Evolutionary conservation across 2,888 invertebrate species (phyloP).

Genomic region (Drosophila pseudotakahashii): DNA sequence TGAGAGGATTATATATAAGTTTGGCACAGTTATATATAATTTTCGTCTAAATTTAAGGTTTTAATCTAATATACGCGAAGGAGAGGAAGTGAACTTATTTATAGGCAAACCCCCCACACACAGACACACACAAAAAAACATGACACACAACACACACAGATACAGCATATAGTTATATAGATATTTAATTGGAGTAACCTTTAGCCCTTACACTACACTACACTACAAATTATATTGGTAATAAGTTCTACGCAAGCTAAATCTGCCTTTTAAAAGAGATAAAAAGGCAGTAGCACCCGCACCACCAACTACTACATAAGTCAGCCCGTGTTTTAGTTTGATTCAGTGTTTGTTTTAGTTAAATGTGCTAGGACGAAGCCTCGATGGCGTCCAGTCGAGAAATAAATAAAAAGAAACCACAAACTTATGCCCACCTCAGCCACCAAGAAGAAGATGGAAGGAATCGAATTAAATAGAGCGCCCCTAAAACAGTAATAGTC

Average conservation of each 20-base stretch:
- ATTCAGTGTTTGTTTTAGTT: conserved; percentile 74
- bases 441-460: conserved; percentile 66
- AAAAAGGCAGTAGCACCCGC: conserved; percentile 32
- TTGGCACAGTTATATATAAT: conserved; percentile 58
- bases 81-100: conserved; percentile 34
- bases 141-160: conserved; percentile 26
- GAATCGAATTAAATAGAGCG: conserved; percentile 14
- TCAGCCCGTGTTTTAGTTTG: conserved; percentile 73
- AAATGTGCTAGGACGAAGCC: conserved; percentile 64
- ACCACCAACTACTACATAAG: conserved; percentile 73
- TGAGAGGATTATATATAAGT: conserved; percentile 69
- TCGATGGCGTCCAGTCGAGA: conserved; percentile 39
- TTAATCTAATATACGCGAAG: conserved; percentile 42
- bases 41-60: conserved; percentile 77
- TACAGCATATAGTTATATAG: conserved; percentile 56
- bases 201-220: conserved; percentile 39
- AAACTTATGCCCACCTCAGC: conserved; percentile 79
- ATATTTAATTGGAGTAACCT: conserved; percentile 62
- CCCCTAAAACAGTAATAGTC: conserved; percentile 57
- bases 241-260: conserved; percentile 43
- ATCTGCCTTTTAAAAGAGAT: neutral
- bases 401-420: conserved; percentile 19
- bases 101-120: conserved; percentile 41
- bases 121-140: conserved; percentile 15
- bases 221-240: conserved; percentile 30